Evolutionary conservation across 1,140 invertebrate species (phyloP).

Genomic region (Planococcus citri): DNA sequence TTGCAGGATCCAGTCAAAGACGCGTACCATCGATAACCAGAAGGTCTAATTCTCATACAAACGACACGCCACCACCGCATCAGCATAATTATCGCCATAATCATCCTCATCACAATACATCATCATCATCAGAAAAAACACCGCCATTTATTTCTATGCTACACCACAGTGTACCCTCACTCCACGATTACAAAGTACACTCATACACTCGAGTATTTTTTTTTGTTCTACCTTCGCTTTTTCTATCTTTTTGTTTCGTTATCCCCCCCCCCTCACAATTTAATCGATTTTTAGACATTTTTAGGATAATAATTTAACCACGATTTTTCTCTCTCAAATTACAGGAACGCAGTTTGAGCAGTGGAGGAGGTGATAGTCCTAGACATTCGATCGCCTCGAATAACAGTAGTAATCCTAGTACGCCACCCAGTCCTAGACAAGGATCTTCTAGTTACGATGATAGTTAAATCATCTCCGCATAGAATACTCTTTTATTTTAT

Average conservation of each 20-base stretch:
- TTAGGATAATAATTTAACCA: no score
- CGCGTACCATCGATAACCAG: background rate
- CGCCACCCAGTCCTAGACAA: slow-evolving; percentile 58
- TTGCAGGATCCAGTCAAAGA: slow-evolving; percentile 8
- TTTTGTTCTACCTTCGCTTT: no score
- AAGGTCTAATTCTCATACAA: background rate
- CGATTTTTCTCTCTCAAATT: background rate
- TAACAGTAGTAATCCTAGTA: slow-evolving; percentile 65
- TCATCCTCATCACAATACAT: slow-evolving; percentile 8
- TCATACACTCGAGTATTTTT: no score
- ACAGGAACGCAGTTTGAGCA: slow-evolving; percentile 32
- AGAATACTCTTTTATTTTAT: background rate
- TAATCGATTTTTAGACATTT: background rate
- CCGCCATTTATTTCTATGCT: slow-evolving; percentile 23
- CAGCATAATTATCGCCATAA: slow-evolving; percentile 1
- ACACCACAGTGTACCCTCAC: slow-evolving; percentile 50
- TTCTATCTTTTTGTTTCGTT: no score
- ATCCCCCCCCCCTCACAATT: no score
- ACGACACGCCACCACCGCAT: background rate
- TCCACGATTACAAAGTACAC: slow-evolving; percentile 48
- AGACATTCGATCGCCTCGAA: slow-evolving; percentile 68
- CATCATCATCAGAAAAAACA: slow-evolving; percentile 7
- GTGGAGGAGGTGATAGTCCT: slow-evolving; percentile 39
- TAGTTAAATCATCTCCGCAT: slow-evolving; percentile 17
- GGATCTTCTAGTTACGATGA: slow-evolving; percentile 56